Percentiles rank a stretch among this genome's conserved stretches.
Evolutionary conservation across 2,113 vertebrate species (phyloP).

Genomic region (Istiophorus platypterus): DNA sequence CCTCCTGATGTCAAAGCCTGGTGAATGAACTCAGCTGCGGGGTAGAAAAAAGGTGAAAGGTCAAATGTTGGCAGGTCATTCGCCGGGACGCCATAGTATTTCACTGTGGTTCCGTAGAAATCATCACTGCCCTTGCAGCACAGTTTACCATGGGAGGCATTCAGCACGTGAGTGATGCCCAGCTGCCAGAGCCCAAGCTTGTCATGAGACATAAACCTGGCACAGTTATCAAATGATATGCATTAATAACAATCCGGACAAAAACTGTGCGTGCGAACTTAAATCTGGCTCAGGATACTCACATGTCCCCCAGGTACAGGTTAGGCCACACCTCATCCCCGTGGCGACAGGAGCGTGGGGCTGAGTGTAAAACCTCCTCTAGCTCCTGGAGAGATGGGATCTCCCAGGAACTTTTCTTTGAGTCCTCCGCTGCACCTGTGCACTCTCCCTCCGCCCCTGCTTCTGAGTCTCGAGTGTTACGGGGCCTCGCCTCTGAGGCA

Average conservation of each 20-base stretch:
- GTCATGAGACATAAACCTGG: constrained; percentile 84
- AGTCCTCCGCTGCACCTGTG: neutral
- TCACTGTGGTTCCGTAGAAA: constrained; percentile 91
- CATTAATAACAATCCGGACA: neutral
- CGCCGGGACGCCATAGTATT: constrained; percentile 92
- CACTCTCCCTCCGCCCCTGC: neutral
- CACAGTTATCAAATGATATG: constrained; percentile 16
- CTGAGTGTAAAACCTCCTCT: constrained; percentile 87
- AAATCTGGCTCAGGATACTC: constrained; percentile 73
- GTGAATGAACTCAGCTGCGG: constrained; percentile 92
- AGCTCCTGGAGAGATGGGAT: constrained; percentile 84
- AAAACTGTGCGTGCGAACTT: neutral
- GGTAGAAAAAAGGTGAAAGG: constrained; percentile 92
- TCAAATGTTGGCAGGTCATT: constrained; percentile 92
- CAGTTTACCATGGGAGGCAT: constrained; percentile 86
- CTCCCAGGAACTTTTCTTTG: neutral
- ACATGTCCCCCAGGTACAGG: constrained; percentile 94
- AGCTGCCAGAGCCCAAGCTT: constrained; percentile 82
- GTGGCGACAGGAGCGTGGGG: constrained; percentile 86
- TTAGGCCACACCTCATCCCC: constrained; percentile 95
- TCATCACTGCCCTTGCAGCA: constrained; percentile 90
- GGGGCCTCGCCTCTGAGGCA: neutral
- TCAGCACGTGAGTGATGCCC: constrained; percentile 84
- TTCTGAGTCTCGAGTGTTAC: constrained; percentile 8
- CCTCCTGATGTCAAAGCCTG: constrained; percentile 89